A percentile compares a stretch with the other conserved stretches of the same genome.
These are phyloP conservation scores for Anthoptus insignis DNA, from an alignment of 2,888 invertebrate genomes.

Conservation along the genomic window DNA sequence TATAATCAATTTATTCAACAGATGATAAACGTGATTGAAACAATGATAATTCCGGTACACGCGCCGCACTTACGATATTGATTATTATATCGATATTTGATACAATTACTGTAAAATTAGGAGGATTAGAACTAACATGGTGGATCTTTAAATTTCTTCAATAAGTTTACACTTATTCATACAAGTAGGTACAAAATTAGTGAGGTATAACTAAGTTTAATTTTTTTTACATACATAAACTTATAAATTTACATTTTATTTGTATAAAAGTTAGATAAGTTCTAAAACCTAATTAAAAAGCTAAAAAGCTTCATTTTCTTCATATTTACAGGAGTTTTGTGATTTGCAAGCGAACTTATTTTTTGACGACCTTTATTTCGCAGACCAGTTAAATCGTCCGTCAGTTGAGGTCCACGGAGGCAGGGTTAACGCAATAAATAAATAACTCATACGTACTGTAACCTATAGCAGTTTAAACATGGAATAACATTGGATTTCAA, in stretches of 20 bases:
- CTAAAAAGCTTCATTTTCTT: slow-evolving; percentile 8
- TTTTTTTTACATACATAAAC: not conserved
- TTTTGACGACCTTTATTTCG: slow-evolving; percentile 5
- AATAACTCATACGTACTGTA: not conserved
- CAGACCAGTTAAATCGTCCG: slow-evolving; percentile 2
- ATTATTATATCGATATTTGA: not conserved
- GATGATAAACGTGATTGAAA: slow-evolving; percentile 10
- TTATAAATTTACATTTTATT: not conserved
- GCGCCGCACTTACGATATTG: not conserved
- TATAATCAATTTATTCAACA: slow-evolving; percentile 17
- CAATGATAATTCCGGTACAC: not conserved
- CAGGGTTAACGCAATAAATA: slow-evolving; percentile 3
- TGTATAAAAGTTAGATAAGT: not conserved
- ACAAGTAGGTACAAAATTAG: not conserved
- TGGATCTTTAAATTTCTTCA: not conserved
- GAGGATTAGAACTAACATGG: not conserved
- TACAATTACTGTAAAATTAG: not conserved
- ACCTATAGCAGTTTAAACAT: not conserved
- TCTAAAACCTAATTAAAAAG: not conserved
- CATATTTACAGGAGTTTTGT: slow-evolving; percentile 17
- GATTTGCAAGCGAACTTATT: slow-evolving; percentile 10
- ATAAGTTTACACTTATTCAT: not conserved
- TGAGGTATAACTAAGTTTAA: slow-evolving; percentile 5
- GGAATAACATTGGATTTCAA: not conserved
- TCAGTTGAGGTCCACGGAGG: slow-evolving; percentile 2